Evolutionary conservation across 2,797 vertebrate genomes (phyloP).

Genomic region (Cynopterus sphinx): DNA sequence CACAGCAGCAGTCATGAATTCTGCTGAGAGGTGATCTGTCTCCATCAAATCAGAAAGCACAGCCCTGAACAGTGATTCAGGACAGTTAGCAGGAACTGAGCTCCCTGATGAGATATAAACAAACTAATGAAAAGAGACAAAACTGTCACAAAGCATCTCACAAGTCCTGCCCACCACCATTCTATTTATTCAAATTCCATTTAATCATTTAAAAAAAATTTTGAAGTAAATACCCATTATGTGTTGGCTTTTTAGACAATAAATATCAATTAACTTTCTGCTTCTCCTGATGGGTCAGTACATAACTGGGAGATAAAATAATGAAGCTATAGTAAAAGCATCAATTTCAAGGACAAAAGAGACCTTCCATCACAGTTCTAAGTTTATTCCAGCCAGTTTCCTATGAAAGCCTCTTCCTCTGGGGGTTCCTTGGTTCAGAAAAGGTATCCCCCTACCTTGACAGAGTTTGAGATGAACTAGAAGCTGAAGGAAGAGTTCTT

Average conservation of each 20-base stretch:
- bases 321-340: not conserved
- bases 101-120: not conserved
- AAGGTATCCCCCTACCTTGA: not conserved
- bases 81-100: not conserved
- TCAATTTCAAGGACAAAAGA: not conserved
- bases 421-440: not conserved
- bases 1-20: not conserved
- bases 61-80: not conserved
- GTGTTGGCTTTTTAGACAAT: not conserved
- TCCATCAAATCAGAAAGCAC: not conserved
- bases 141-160: not conserved
- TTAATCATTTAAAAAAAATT: not conserved
- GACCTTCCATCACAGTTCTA: not conserved
- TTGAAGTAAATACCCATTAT: not conserved
- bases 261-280: not conserved
- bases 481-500: conserved; percentile 9
- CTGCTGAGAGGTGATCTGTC: not conserved
- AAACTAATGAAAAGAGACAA: not conserved
- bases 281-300: not conserved
- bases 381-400: not conserved
- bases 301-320: not conserved
- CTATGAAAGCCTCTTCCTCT: not conserved
- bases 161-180: not conserved
- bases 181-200: not conserved
- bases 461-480: not conserved